Evolutionary conservation across 2,797 vertebrate genomes (phyloP).

Genomic region (Naso thynnoides): DNA sequence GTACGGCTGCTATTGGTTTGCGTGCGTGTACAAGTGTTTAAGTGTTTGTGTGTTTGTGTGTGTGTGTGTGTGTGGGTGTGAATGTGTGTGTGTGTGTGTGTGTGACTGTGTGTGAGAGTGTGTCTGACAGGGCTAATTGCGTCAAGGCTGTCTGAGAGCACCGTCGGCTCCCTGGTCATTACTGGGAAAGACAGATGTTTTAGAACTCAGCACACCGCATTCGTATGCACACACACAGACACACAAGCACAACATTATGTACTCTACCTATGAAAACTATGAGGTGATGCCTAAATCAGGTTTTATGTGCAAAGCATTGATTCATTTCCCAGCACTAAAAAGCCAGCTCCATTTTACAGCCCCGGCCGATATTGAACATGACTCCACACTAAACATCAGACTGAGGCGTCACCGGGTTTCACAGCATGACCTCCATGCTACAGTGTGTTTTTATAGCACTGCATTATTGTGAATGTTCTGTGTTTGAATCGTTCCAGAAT

Average conservation of each 20-base stretch:
- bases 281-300: slow-evolving; percentile 73
- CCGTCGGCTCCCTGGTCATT: slow-evolving; percentile 72
- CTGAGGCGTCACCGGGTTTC: slow-evolving; percentile 52
- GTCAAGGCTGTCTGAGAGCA: slow-evolving; percentile 66
- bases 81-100: slow-evolving; percentile 1
- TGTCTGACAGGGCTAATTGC: slow-evolving; percentile 70
- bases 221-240: slow-evolving; percentile 42
- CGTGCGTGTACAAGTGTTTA: slow-evolving; percentile 23
- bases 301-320: slow-evolving; percentile 76
- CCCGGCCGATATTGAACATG: slow-evolving; percentile 63
- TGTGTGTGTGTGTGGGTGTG: not conserved
- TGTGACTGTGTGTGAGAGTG: slow-evolving; percentile 24
- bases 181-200: slow-evolving; percentile 81
- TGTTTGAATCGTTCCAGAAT: slow-evolving; percentile 63
- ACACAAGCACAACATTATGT: slow-evolving; percentile 52
- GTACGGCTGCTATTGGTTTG: slow-evolving; percentile 60
- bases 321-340: slow-evolving; percentile 76
- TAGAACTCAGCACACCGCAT: slow-evolving; percentile 53
- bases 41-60: too few species aligned
- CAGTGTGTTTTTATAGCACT: slow-evolving; percentile 48
- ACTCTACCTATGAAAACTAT: slow-evolving; percentile 63
- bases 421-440: slow-evolving; percentile 39
- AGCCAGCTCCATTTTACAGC: slow-evolving; percentile 63
- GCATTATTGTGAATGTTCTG: slow-evolving; percentile 57
- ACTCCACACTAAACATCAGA: slow-evolving; percentile 61